phyloP scores from a whole-genome alignment of 2,797 vertebrate genomes.

The Spinibarbus caldwelli region DNA sequence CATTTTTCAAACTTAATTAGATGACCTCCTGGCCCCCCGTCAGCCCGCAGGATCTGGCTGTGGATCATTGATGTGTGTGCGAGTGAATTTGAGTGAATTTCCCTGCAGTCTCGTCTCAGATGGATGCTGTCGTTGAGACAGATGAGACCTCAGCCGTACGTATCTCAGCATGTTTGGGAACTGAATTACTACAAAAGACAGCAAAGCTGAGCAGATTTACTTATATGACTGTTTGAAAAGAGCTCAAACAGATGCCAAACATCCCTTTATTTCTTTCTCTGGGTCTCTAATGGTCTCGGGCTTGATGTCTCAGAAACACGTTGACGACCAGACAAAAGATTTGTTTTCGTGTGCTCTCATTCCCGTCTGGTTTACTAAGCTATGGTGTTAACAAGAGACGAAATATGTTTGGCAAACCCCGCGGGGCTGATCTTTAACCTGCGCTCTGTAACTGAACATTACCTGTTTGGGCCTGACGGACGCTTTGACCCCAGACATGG shows the following conservation, averaged over 20 bases:
- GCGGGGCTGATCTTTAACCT: constrained; percentile 67
- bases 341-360: constrained; percentile 46
- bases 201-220: constrained; percentile 40
- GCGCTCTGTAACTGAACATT: constrained; percentile 64
- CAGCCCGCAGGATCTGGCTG: neutral
- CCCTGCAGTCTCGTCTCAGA: neutral
- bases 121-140: neutral
- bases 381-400: constrained; percentile 58
- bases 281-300: neutral
- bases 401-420: constrained; percentile 61
- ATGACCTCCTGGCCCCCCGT: constrained; percentile 10
- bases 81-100: neutral
- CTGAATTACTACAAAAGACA: neutral
- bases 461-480: constrained; percentile 69
- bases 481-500: constrained; percentile 63
- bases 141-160: neutral
- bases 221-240: constrained; percentile 29
- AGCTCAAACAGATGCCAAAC: constrained; percentile 2
- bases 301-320: neutral
- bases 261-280: neutral
- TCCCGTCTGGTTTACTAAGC: constrained; percentile 39
- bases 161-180: neutral
- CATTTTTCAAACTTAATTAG: constrained; percentile 35
- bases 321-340: constrained; percentile 37
- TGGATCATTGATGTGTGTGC: constrained; percentile 9